These are phyloP conservation scores for Ochropleura plecta DNA, from an alignment of 2,888 invertebrate species.

Conservation along the genomic window DNA sequence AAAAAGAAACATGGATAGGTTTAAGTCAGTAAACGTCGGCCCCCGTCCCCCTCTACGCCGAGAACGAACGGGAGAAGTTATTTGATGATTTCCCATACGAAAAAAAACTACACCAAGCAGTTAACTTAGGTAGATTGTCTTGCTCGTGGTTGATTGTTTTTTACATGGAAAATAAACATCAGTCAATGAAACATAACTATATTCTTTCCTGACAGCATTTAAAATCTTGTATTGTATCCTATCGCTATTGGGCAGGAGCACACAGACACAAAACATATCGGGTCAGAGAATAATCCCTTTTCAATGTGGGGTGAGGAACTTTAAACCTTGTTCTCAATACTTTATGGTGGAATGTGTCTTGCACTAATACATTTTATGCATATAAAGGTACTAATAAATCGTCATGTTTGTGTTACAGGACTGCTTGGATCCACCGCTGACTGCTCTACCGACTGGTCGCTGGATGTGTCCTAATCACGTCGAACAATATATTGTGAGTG, in stretches of 20 bases:
- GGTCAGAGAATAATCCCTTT: not conserved
- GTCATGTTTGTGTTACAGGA: slow-evolving; percentile 87
- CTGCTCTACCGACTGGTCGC: slow-evolving; percentile 95
- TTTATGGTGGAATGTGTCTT: too few relatives aligned
- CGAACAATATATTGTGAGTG: slow-evolving; percentile 95
- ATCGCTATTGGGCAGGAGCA: not conserved
- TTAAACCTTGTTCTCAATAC: not conserved
- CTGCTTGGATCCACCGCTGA: slow-evolving; percentile 98
- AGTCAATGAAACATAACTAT: not conserved
- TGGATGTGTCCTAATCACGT: slow-evolving; percentile 99
- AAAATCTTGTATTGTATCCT: not conserved
- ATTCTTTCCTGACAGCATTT: not conserved
- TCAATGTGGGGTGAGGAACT: not conserved
- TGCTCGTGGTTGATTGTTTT: not conserved
- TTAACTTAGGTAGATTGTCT: not conserved
- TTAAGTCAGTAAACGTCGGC: too few relatives aligned
- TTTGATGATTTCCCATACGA: too few relatives aligned
- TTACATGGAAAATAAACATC: not conserved
- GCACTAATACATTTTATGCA: too few relatives aligned
- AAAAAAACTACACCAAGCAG: too few relatives aligned
- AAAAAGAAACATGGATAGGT: too few relatives aligned
- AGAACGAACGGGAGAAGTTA: too few relatives aligned
- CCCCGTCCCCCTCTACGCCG: too few relatives aligned
- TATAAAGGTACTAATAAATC: too few relatives aligned
- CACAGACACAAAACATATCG: too few relatives aligned